These are phyloP conservation scores for Myiozetetes cayanensis DNA, from an alignment of 2,113 vertebrate genomes.

Conservation along the genomic window DNA sequence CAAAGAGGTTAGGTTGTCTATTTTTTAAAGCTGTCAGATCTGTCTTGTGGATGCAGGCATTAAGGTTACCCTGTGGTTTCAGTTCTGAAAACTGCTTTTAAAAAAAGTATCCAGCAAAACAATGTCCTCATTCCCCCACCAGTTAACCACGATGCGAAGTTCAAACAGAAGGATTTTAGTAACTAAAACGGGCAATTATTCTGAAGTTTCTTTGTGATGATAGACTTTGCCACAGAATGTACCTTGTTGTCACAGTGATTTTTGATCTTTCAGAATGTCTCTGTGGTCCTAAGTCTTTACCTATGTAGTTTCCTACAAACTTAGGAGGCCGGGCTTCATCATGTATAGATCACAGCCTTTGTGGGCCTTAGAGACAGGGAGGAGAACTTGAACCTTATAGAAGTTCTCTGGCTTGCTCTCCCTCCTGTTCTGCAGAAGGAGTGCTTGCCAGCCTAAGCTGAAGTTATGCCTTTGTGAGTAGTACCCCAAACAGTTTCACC, in stretches of 20 bases:
- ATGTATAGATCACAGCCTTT: rapidly evolving
- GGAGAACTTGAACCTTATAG: neutral
- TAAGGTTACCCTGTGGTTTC: neutral
- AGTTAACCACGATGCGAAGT: neutral
- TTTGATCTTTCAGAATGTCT: neutral
- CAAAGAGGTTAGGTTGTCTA: neutral
- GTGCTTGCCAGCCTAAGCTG: neutral
- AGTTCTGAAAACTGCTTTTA: neutral
- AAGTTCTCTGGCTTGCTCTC: neutral
- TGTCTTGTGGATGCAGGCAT: neutral
- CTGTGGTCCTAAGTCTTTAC: neutral
- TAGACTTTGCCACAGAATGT: neutral
- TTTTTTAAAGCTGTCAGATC: neutral
- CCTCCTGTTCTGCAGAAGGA: neutral
- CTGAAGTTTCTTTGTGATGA: neutral
- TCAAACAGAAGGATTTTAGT: neutral
- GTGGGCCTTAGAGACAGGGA: neutral
- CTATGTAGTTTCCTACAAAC: neutral
- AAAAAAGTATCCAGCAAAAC: neutral
- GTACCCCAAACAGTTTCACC: neutral
- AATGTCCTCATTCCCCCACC: neutral
- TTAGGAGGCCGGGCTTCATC: neutral
- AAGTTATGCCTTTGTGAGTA: rapidly evolving
- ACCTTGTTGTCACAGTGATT: neutral
- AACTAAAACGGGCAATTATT: neutral